A percentile compares a stretch with the other conserved stretches of the same genome.
Evolutionary conservation across 2,113 vertebrate genomes (phyloP).

Genomic region (Psilopogon haemacephalus): DNA sequence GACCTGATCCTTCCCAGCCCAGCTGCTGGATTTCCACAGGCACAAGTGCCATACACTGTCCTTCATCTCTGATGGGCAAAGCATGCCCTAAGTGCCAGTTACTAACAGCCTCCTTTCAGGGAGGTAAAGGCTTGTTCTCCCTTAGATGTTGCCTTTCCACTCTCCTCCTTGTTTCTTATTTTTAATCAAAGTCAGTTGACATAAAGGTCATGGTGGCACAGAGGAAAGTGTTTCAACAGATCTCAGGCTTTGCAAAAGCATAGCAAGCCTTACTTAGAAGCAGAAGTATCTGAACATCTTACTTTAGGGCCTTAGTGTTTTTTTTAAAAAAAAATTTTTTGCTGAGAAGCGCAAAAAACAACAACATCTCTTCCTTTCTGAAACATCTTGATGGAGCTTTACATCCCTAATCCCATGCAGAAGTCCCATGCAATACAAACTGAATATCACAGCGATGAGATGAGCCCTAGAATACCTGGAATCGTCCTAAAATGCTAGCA

Average conservation of each 20-base stretch:
- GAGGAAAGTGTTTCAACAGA: not conserved
- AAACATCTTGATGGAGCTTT: not conserved
- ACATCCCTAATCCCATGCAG: not conserved
- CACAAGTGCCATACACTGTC: not conserved
- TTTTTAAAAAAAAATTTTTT: not conserved
- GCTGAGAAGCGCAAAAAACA: not conserved
- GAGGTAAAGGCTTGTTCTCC: not conserved
- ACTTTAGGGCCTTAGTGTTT: not conserved
- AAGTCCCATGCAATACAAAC: not conserved
- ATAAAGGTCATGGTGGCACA: not conserved
- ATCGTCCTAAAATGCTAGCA: not conserved
- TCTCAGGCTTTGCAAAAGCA: not conserved
- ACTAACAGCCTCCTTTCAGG: not conserved
- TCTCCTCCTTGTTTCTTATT: not conserved
- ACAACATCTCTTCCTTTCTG: not conserved
- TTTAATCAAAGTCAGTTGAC: not conserved
- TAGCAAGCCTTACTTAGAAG: not conserved
- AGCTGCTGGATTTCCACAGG: not conserved
- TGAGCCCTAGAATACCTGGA: not conserved
- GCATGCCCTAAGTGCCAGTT: not conserved
- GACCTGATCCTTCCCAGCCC: not conserved
- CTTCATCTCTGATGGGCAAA: not conserved
- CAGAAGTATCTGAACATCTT: not conserved
- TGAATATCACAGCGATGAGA: not conserved
- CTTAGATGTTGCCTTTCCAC: not conserved